Evolutionary conservation across 1,140 invertebrate genomes (phyloP), one percentile per base, ranked within the genome.

Genomic region (Monomorium pharaonis): DNA sequence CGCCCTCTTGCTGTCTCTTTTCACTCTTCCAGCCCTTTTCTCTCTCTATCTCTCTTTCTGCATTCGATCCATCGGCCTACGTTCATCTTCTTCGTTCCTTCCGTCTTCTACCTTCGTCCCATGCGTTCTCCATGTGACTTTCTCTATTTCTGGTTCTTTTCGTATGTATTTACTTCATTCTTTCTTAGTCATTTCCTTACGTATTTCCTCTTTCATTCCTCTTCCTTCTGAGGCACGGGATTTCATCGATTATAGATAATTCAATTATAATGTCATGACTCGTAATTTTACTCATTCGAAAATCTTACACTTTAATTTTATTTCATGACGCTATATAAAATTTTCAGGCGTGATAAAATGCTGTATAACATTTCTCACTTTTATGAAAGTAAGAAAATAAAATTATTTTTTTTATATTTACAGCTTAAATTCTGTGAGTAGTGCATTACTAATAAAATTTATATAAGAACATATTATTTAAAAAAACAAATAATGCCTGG

Each of bases 1-100:
- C 77, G 42, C 76, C 84, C 84, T 56, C 85, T 76, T 81, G 12
- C 65, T 51, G 70, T 78, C 63, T 84, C 77, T 78, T 87, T 56
- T 54, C 18, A 30, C 49, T 49, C 58, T 62, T 37, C n/a, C 49
- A 47, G 37, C 54, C 75, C 24, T 86, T 30, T 85, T 21, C 80
- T 78, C 47, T 9, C 58, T 21, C 51, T 30, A 80, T 21, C 80
- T 78, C 47, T 9, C 58, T 21, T 47, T 56, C 24, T 70, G 21
- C 0, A 70, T 84, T 86, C 87, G 75, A 88, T 89, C 87, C 65
- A 56, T 18, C 47, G 42, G 16, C 74, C 74, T 56, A 85, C 33
- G 54, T 60, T 51, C 74, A 24, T 65, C 44, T 24, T 63, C 74
- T 51, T 65, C 81, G 14, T 63, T 21, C 12, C 24, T 65, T 44